Evolutionary conservation across 2,113 vertebrate genomes (phyloP).

Genomic region (Dendrocopos noguchii): DNA sequence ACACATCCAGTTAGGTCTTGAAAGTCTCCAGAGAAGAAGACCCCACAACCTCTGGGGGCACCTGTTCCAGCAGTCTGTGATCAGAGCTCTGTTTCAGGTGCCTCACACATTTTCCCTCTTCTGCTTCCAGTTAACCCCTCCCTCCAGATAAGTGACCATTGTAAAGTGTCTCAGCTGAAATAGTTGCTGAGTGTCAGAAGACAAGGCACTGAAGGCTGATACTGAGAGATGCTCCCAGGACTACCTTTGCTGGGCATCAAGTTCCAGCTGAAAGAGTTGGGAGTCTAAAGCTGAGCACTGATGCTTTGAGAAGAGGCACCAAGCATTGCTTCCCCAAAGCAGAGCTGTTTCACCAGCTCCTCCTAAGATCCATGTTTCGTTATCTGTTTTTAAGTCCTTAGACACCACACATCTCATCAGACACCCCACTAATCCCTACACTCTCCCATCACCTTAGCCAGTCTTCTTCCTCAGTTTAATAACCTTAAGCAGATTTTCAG

Average conservation of each 20-base stretch:
- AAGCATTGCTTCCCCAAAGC: not conserved
- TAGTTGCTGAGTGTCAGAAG: not conserved
- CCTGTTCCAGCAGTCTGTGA: too few species aligned
- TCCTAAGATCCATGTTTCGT: not conserved
- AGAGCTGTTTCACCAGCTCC: not conserved
- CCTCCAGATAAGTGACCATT: not conserved
- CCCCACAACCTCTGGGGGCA: too few species aligned
- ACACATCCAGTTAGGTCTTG: too few species aligned
- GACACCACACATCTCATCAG: not conserved
- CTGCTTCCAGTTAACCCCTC: not conserved
- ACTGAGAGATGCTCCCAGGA: not conserved
- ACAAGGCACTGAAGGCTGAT: not conserved
- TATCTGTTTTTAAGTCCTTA: not conserved
- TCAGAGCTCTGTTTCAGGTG: not conserved
- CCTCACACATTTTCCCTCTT: not conserved
- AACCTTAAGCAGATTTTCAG: not conserved
- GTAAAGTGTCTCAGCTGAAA: not conserved
- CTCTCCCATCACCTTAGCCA: not conserved
- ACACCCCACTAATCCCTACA: not conserved
- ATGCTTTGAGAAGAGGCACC: not conserved
- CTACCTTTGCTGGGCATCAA: rapidly evolving
- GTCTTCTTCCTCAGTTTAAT: not conserved
- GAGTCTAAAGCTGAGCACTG: not conserved
- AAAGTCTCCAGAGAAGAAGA: too few species aligned
- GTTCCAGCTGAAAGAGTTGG: not conserved